Base-by-base conservation (phyloP, 2,797 vertebrate species). In the Hydrocynus forskahlii region DNA sequence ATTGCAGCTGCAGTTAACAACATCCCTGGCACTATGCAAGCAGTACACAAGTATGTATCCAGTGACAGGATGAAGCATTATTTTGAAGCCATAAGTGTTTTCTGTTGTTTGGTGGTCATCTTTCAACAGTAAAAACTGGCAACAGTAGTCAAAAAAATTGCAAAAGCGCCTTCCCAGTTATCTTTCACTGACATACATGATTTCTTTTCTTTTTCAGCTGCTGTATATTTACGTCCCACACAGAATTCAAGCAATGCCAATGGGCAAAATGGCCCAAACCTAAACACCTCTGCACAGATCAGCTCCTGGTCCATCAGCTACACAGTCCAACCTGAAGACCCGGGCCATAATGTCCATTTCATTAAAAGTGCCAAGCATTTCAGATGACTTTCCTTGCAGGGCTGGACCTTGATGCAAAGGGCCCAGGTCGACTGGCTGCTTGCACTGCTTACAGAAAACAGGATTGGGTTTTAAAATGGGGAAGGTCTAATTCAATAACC, bases 401-500 rank as follows among this genome's bases (percentile, higher is more conserved):
- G 85, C 84, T 79, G 78, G 40, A 64, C 69, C 19, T n/a, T 68
- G 40, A 68, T 71, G 25, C 67, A 74, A 74, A 81, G 57, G 76
- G 67, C 45, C 60, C 59, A 23, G 76, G 78, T 68, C 50, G 16
- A 29, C 84, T 76, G 52, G 54, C 81, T 12, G 68, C 83, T 50
- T 79, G 89, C 88, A 85, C 89, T 90, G 91, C 90, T 93, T 92
- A 92, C 92, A 91, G 89, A 92, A 94, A 94, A 94, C 91, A 91
- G 92, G 89, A 94, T 94, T 94, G 94, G 88, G 91, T 91, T 93
- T 93, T 92, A 92, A 94, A 94, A 94, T 91, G 91, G 91, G 92
- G 91, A 94, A 92, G 91, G 90, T 91, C 92, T 94, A 95, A 96
- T 95, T 93, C 89, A 94, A 95, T 95, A 94, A 94, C 89, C 89